Evolutionary conservation across 2,888 invertebrate species (phyloP), one percentile per base, ranked within the genome.

Genomic region (Saturnia japonica): DNA sequence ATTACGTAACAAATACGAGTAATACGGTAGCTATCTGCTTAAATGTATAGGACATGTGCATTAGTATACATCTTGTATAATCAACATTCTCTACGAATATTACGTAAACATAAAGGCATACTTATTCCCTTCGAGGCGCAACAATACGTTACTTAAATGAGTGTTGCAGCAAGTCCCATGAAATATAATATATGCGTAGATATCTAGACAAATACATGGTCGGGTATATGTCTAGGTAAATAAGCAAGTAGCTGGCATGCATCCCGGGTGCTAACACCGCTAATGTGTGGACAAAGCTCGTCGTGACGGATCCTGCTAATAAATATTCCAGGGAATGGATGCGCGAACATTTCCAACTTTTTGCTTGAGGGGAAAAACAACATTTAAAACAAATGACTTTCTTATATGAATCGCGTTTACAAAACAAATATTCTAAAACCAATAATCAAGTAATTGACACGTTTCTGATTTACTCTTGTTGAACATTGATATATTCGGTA

Each of bases 291-390:
- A 93, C 93, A 92, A 90, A 91, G 90, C 85, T 78, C 80, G 86
- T 92, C 93, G 93, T 92, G 93, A 93, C 91, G 85, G 82, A 82
- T 85, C 86, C 85, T 82, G 93, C 93, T 94, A 94, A 94, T 93
- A 91, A 89, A 91, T 84, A 85, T 92, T 93, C 93, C 90, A 87
- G 91, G 93, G 90, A 91, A 83, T 78, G 83, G 84, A 84, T 84
- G 83, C 77, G 84, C 88, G 84, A 88, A 89, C 85, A 81, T 86
- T 84, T 78, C 80, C 83, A 82, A 79, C 77, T 76, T 62, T 68
- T 40, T 40, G 64, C 64, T 40, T 0, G 64, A 34, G 54, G 22
- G 22, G 16, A 62, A 28, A 25, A 57, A 51, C 1, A 51, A 51
- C 47, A 51, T 51, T 51, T 19, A 19, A 51, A 51, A 51, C 47